Conservation (phyloP, 1,140 invertebrate genomes). For the Drosophila nikananu region DNA sequence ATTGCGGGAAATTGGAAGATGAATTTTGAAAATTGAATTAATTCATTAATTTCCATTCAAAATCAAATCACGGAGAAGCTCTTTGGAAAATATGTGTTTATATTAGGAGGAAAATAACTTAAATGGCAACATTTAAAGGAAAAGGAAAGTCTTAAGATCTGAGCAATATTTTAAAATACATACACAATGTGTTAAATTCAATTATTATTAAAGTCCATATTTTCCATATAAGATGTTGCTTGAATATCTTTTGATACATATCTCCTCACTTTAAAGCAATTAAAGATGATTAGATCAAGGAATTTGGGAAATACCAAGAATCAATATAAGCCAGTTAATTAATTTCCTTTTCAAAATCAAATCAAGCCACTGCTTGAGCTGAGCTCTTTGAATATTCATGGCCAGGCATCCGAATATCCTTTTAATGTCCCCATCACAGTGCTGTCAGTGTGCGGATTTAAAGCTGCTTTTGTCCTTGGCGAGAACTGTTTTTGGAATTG, state of each 20-base stretch:
- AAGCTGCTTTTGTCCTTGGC: slow-evolving; percentile 27
- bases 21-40: neutral
- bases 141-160: too few species aligned
- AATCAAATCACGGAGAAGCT: neutral
- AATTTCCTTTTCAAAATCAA: slow-evolving; percentile 23
- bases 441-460: slow-evolving; percentile 28
- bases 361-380: slow-evolving; percentile 5
- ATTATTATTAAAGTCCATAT: neutral
- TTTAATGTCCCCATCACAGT: slow-evolving; percentile 28
- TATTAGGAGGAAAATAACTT: too few species aligned
- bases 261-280: neutral
- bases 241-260: neutral
- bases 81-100: neutral
- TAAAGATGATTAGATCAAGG: slow-evolving; percentile 2
- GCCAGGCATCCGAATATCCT: slow-evolving; percentile 9
- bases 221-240: neutral
- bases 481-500: slow-evolving; percentile 46
- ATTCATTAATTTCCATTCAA: slow-evolving; percentile 16
- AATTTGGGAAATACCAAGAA: neutral
- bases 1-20: slow-evolving; percentile 3
- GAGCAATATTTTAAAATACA: too few species aligned
- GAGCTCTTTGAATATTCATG: slow-evolving; percentile 12
- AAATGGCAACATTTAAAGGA: too few species aligned
- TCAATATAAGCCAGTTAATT: slow-evolving; percentile 31
- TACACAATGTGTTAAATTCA: neutral